Evolutionary conservation across 2,113 vertebrate genomes (phyloP), one percentile per base, ranked within the genome.

Genomic region (Bos javanicus): DNA sequence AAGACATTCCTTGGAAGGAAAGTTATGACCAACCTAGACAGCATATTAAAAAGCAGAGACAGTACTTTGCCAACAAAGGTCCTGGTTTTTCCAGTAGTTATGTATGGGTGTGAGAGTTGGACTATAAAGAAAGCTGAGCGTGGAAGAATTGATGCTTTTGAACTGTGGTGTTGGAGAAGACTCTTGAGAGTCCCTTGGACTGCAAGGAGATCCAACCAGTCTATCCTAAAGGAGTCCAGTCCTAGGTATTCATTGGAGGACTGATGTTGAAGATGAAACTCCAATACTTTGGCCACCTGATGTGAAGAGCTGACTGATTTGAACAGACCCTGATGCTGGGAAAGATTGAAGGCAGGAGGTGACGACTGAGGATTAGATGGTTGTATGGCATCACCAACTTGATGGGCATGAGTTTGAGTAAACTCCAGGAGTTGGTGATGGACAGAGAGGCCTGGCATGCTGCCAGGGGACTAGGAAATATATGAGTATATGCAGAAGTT

Each of bases 371-470:
- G 64, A 36, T 36, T 17, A 36, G 64, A 36, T 21, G n/a, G 17
- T 36, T 71, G 2, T 17, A 36, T 71, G 64, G 19, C 64, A 71
- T 36, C n/a, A 57, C 23, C 1, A 3, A 11, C 56, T 57, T 19
- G 5, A 21, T 36, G n/a, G n/a, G 21, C 1, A 2, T 36, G 64
- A 1, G n/a, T 71, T 71, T 71, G n/a, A 2, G 2, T 71, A 5
- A 10, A 71, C 9, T 71, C n/a, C 2, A 1, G 64, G n/a, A 36
- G 19, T 3, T 71, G 9, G 64, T 71, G n/a, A 71, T 71, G 64
- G n/a, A 71, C 64, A 11, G 17, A 33, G 2, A 36, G n/a, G n/a
- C 17, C n/a, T 71, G 64, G 64, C 0, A 0, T 21, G n/a, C 64
- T 67, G 7, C 62, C 33, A 67, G 33, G 62, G 33, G 62, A 7